phyloP scores from a whole-genome alignment of 1,140 invertebrate species.

The Berghia stephanieae region DNA sequence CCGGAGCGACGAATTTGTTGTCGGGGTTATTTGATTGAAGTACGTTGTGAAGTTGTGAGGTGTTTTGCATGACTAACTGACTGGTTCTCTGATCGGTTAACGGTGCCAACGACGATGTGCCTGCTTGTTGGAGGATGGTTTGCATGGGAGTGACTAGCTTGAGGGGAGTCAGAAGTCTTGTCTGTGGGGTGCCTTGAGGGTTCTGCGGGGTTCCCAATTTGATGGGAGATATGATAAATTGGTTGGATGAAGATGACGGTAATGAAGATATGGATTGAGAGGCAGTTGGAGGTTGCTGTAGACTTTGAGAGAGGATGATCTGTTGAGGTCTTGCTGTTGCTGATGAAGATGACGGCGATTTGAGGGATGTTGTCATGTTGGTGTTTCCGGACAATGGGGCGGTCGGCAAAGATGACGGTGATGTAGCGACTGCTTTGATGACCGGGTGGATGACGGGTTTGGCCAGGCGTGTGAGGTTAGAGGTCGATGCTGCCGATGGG shows the following conservation, averaged over 20 bases:
- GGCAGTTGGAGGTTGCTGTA: not conserved
- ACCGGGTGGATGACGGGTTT: not conserved
- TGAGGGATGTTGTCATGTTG: not conserved
- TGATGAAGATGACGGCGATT: not conserved
- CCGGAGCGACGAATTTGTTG: too few species aligned
- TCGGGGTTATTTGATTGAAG: too few species aligned
- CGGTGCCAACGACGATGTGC: not conserved
- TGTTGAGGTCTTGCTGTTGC: not conserved
- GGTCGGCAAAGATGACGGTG: not conserved
- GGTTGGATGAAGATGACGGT: too few species aligned
- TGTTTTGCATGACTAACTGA: constrained; percentile 15
- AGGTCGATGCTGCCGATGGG: not conserved
- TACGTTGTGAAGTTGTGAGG: too few species aligned
- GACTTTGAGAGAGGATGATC: not conserved
- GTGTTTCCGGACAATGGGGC: not conserved
- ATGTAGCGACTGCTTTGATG: constrained; percentile 24
- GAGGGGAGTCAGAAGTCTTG: constrained; percentile 17
- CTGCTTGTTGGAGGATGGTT: not conserved
- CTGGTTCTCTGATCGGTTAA: not conserved
- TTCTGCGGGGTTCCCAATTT: constrained; percentile 26
- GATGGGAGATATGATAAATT: not conserved
- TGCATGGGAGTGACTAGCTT: not conserved
- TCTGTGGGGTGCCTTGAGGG: not conserved
- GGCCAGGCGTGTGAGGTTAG: not conserved
- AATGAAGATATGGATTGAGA: constrained; percentile 5